Conservation (phyloP, 2,888 invertebrate species). For the Patella ulyssiponensis region DNA sequence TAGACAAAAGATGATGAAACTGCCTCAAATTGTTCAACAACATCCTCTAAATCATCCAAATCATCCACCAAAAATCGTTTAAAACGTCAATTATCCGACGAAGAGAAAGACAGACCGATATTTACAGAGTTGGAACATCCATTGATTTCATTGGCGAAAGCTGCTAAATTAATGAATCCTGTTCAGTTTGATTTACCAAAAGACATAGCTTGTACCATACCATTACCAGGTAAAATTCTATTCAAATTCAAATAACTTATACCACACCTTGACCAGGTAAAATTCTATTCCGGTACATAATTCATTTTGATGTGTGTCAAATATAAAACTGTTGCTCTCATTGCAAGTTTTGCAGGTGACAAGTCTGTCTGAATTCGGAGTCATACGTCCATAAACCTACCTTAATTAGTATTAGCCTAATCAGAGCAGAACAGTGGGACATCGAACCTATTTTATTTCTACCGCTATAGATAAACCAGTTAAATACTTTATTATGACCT, state of each 20-base stretch:
- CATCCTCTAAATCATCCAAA: slow-evolving; percentile 29
- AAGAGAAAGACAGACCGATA: slow-evolving; percentile 40
- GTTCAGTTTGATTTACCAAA: slow-evolving; percentile 89
- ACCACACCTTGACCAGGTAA: slow-evolving; percentile 70
- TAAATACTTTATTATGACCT: too few relatives aligned
- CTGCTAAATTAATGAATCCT: slow-evolving; percentile 89
- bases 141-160: slow-evolving; percentile 84
- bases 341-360: too few relatives aligned
- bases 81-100: slow-evolving; percentile 22
- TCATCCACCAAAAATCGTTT: slow-evolving; percentile 11
- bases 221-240: slow-evolving; percentile 67
- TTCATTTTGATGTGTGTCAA: too few relatives aligned
- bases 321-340: too few relatives aligned
- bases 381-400: too few relatives aligned
- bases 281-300: neutral
- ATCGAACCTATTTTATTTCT: too few relatives aligned
- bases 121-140: slow-evolving; percentile 74
- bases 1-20: slow-evolving; percentile 64
- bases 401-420: too few relatives aligned
- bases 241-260: neutral
- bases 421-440: too few relatives aligned
- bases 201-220: slow-evolving; percentile 77
- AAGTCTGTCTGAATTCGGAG: neutral
- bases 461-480: too few relatives aligned
- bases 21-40: slow-evolving; percentile 51